These are phyloP conservation scores for Cerceris ruficornis DNA, from an alignment of 2,888 invertebrate species.

Conservation along the genomic window DNA sequence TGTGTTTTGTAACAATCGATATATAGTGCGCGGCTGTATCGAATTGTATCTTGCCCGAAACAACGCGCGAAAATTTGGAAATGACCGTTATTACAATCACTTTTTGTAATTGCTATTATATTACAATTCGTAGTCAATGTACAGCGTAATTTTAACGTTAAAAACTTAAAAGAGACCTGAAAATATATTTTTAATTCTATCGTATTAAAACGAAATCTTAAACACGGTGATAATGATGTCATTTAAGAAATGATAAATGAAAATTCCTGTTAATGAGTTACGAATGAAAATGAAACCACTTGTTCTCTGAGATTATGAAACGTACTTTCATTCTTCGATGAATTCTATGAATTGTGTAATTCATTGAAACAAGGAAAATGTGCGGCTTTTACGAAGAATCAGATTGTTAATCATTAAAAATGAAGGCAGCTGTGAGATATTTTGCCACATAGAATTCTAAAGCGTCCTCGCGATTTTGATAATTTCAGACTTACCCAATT, in stretches of 20 bases:
- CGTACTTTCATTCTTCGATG: too few relatives aligned
- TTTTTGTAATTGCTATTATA: background rate
- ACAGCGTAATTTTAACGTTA: too few relatives aligned
- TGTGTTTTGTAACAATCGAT: too few relatives aligned
- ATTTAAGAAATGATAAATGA: background rate
- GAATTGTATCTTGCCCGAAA: too few relatives aligned
- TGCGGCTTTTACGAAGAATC: background rate
- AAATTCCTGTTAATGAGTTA: background rate
- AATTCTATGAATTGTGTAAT: background rate
- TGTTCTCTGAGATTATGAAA: too few relatives aligned
- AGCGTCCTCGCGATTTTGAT: background rate
- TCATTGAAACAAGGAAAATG: background rate
- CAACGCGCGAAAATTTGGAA: background rate
- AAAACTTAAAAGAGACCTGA: too few relatives aligned
- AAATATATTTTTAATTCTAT: too few relatives aligned
- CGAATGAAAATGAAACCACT: background rate
- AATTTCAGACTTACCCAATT: slow-evolving; percentile 87
- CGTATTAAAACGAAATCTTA: too few relatives aligned
- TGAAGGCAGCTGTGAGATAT: background rate
- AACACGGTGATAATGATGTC: too few relatives aligned
- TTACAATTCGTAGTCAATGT: too few relatives aligned
- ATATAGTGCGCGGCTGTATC: too few relatives aligned
- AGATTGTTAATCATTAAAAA: background rate
- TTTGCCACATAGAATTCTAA: background rate
- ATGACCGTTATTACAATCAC: background rate